phyloP scores from a whole-genome alignment of 2,888 invertebrate species.

The Synergus itoensis region DNA sequence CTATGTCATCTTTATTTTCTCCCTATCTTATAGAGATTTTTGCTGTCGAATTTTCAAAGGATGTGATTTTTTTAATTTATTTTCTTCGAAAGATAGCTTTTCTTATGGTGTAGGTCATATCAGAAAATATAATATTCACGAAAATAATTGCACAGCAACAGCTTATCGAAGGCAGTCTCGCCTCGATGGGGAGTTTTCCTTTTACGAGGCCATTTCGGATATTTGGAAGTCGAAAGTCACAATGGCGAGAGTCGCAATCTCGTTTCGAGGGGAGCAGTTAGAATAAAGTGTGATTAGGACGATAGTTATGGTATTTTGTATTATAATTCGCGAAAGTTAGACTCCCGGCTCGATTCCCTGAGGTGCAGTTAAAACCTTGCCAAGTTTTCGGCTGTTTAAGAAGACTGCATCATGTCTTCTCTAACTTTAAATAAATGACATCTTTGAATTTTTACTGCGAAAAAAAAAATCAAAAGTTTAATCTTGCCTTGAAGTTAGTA shows the following conservation, averaged over 20 bases:
- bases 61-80: neutral
- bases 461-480: neutral
- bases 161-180: conserved; percentile 46
- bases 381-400: conserved; percentile 66
- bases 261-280: conserved; percentile 72
- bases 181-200: conserved; percentile 72
- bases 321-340: conserved; percentile 70
- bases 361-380: conserved; percentile 69
- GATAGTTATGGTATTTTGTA: conserved; percentile 76
- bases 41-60: neutral
- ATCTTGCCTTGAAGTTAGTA: neutral
- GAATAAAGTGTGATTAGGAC: conserved; percentile 76
- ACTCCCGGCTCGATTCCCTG: conserved; percentile 60
- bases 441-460: conserved; percentile 1
- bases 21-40: neutral
- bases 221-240: conserved; percentile 67
- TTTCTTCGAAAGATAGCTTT: conserved; percentile 8
- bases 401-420: conserved; percentile 56
- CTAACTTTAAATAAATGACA: conserved; percentile 43
- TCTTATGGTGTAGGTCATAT: neutral
- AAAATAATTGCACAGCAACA: neutral
- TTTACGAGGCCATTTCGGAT: conserved; percentile 72
- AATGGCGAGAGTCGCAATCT: conserved; percentile 63
- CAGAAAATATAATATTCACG: neutral
- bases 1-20: neutral